Evolutionary conservation across 2,888 invertebrate genomes (phyloP), one percentile per base, ranked within the genome.

Genomic region (Amiota mariae): DNA sequence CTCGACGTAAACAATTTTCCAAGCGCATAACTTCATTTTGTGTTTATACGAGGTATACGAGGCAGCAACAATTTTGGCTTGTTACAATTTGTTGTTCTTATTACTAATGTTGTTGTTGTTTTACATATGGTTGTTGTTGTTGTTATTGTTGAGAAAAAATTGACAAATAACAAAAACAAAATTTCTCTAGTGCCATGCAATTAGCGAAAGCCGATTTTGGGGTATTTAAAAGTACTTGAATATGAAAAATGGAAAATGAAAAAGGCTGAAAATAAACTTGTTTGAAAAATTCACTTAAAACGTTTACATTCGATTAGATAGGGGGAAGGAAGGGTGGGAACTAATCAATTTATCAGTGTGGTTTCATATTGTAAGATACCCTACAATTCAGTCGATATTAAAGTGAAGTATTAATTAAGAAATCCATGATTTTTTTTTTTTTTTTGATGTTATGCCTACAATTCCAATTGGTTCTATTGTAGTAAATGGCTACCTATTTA

Each of bases 31-130:
- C 71, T 71, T 71, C 71, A 71, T 71, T 71, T 61, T 15, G n/a
- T 54, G 18, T 15, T 20, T 6, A 2, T 36, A 18, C 59, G n/a
- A n/a, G n/a, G n/a, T n/a, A n/a, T n/a, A 20, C 59, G 59, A 12
- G 18, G 12, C 24, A 20, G 15, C 20, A 20, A 20, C 10, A 20
- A 48, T 49, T 10, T 66, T 66, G 63, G 12, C 1, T 51, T 8
- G 20, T 59, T 73, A 73, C 75, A 75, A 76, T 76, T 75, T 76
- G 70, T 70, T 18, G 67, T 70, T 59, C 13, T 20, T 59, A 59
- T 11, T 20, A 49, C 18, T 10, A 3, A 10, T 66, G 66, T 63
- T 63, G 63, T 63, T 63, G 63, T 63, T 46, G 18, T 63, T n/a
- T n/a, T n/a, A n/a, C n/a, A n/a, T n/a, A n/a, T n/a, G n/a, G n/a